Percentiles rank a stretch among this genome's conserved stretches.
Conservation (phyloP, 1,140 invertebrate genomes). For the Papilio polytes region DNA sequence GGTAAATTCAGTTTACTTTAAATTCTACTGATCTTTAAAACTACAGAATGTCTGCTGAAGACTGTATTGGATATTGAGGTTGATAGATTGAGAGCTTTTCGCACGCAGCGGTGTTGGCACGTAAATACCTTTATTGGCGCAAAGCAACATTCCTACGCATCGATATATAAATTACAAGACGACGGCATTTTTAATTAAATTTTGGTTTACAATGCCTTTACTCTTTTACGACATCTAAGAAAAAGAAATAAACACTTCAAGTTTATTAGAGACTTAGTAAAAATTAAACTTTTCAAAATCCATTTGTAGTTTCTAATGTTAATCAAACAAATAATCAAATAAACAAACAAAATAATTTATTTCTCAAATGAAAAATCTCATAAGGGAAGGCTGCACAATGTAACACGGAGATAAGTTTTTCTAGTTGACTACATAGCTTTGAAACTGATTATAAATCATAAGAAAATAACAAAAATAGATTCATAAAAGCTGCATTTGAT, state of each 20-base stretch:
- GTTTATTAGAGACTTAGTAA: background rate
- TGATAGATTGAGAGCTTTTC: conserved; percentile 1
- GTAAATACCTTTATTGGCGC: conserved; percentile 15
- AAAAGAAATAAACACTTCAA: background rate
- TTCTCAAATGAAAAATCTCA: too few species aligned
- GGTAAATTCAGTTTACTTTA: too few species aligned
- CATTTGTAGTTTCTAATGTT: background rate
- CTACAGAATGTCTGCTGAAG: background rate
- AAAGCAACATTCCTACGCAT: background rate
- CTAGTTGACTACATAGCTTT: background rate
- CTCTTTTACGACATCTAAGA: background rate
- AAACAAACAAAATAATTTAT: background rate
- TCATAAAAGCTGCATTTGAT: conserved; percentile 18
- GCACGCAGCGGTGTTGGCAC: background rate
- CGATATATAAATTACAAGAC: background rate
- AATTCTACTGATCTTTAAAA: background rate
- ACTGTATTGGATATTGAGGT: background rate
- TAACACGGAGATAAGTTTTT: background rate
- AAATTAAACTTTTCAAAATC: too few species aligned
- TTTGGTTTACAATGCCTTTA: background rate
- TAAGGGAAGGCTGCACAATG: background rate
- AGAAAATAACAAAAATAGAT: conserved; percentile 2
- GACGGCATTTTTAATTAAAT: background rate
- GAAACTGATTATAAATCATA: conserved; percentile 21
- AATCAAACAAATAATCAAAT: background rate